A percentile compares a stretch with the other conserved stretches of the same genome.
phyloP scores from a whole-genome alignment of 2,797 vertebrate genomes.

The Gymnothorax reevesii region DNA sequence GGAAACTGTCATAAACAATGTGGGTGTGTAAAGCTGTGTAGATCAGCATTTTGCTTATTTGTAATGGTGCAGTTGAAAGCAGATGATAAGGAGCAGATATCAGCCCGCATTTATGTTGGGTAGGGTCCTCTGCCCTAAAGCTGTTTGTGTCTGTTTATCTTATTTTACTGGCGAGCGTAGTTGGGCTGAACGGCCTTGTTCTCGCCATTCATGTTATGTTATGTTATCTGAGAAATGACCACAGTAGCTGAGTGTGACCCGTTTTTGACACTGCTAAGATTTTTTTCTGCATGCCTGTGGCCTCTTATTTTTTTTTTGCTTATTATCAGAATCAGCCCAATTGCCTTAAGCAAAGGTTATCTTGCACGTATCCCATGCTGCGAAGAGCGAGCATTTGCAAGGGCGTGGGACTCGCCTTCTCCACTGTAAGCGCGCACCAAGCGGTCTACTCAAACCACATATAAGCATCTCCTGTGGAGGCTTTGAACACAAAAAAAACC shows the following conservation, averaged over 20 bases:
- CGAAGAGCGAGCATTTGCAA: slow-evolving; percentile 25
- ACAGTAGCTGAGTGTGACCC: background rate
- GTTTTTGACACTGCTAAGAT: slow-evolving; percentile 34
- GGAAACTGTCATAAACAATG: background rate
- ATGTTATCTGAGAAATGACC: background rate
- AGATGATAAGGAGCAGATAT: background rate
- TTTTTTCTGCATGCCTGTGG: background rate
- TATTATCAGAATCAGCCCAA: background rate
- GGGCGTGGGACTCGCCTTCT: slow-evolving; percentile 47
- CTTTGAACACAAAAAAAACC: slow-evolving; percentile 55
- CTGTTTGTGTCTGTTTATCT: background rate
- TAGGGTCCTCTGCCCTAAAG: background rate
- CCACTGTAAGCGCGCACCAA: slow-evolving; percentile 51
- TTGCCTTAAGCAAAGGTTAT: slow-evolving; percentile 17
- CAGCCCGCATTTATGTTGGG: background rate
- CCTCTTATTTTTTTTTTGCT: slow-evolving; percentile 40
- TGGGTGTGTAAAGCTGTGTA: background rate
- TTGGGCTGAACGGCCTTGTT: too few species aligned
- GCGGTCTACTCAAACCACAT: slow-evolving; percentile 67
- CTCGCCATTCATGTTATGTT: too few species aligned
- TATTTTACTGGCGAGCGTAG: too few species aligned
- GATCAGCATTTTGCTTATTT: background rate
- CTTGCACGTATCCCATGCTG: slow-evolving; percentile 53
- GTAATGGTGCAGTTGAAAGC: background rate
- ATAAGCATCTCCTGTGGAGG: slow-evolving; percentile 36